Evolutionary conservation across 2,888 invertebrate genomes (phyloP).

Genomic region (Synergus itoensis): DNA sequence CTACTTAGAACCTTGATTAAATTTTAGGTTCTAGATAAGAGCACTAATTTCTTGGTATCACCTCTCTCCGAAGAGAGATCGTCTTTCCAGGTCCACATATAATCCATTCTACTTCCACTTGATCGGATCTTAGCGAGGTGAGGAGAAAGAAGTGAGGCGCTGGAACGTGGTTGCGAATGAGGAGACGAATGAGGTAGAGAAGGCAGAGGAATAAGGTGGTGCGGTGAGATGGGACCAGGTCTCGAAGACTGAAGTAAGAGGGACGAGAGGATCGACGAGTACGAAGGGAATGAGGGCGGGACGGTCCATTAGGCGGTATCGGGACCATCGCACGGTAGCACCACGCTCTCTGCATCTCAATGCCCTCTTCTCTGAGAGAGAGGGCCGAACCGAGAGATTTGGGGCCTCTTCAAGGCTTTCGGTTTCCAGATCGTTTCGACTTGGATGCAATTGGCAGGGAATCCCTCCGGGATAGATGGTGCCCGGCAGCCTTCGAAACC

Average conservation of each 20-base stretch:
- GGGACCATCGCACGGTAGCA: constrained; percentile 78
- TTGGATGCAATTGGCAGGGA: constrained; percentile 43
- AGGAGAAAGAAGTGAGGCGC: neutral
- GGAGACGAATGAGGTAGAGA: constrained; percentile 50
- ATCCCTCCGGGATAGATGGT: constrained; percentile 60
- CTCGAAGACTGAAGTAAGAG: constrained; percentile 60
- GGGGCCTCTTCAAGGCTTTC: constrained; percentile 55
- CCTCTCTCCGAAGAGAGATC: neutral
- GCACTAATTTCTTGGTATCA: neutral
- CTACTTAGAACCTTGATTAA: neutral
- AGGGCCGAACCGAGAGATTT: constrained; percentile 65
- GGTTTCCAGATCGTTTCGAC: constrained; percentile 43
- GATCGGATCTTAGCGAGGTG: neutral
- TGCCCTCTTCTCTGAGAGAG: constrained; percentile 63
- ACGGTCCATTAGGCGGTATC: constrained; percentile 78
- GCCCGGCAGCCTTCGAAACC: constrained; percentile 53
- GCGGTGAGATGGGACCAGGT: constrained; percentile 53
- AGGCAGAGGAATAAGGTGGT: constrained; percentile 59
- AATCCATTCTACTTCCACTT: neutral
- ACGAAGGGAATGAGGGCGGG: constrained; percentile 71
- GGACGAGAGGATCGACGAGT: constrained; percentile 56
- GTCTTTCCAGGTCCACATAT: neutral
- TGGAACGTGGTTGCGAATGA: constrained; percentile 39
- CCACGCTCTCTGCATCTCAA: constrained; percentile 78
- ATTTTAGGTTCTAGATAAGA: neutral